Base-by-base conservation (phyloP, 1,140 invertebrate genomes). In the Halesus radiatus region DNA sequence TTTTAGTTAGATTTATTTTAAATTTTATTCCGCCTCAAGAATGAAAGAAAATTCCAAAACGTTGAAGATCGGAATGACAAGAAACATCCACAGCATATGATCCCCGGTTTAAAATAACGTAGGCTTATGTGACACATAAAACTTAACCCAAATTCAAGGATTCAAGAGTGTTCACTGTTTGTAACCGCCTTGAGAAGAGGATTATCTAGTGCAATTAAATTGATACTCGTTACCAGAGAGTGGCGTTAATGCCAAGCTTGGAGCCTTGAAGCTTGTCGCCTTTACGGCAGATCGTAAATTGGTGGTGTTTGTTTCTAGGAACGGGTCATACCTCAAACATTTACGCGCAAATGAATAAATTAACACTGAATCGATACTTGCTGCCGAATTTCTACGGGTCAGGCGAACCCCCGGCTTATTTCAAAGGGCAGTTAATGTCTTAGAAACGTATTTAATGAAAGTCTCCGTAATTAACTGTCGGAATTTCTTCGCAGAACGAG, bases 271-370 rank as follows among this genome's bases (percentile, higher is more conserved):
- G 26, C 26, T 64, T 64, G 60, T 66, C 26, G 62, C 62, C 62
- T 66, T 66, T 32, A 66, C 62, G 13, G 6, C 22, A n/a, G 23
- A 29, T 29, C 62, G 62, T 66, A 66, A 66, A 66, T 66, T 66
- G 62, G 56, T 23, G 2, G 8, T 32, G 62, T 66, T 66, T 32
- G 15, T 66, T 32, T 18, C 26, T 29, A 32, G 23, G 62, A 66
- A 32, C 62, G 16, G 29, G 29, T 66, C 62, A 16, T 66, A 66
- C 62, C 62, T 66, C 62, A 66, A 66, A 32, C 26, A 66, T 66
- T 66, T 66, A 66, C 62, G 62, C 22, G 62, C 13, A 66, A 66
- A 66, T 26, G 62, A 66, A 66, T 66, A 66, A 29, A 66, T 66
- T 66, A 37, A 26, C 32, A 66, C 13, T 5, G 62, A 66, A 29